A percentile compares a stretch with the other conserved stretches of the same genome.
These are phyloP conservation scores for Bubalus kerabau DNA, from an alignment of 2,113 vertebrate genomes.

Conservation along the genomic window DNA sequence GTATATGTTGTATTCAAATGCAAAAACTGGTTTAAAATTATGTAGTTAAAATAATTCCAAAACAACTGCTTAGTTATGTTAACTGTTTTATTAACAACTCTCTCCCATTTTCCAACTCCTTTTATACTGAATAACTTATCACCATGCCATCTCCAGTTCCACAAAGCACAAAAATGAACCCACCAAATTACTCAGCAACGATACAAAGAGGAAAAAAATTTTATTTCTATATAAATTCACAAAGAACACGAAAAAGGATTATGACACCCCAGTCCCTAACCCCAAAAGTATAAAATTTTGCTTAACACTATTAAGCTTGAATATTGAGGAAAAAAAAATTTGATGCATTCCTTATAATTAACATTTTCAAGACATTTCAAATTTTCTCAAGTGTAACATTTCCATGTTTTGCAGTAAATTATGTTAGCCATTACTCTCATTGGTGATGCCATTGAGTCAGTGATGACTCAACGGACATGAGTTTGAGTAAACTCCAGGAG, in stretches of 20 bases:
- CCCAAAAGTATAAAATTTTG: neutral
- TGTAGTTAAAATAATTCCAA: neutral
- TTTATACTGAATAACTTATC: neutral
- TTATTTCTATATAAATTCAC: neutral
- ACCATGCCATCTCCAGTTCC: neutral
- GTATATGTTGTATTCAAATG: neutral
- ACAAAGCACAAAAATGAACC: constrained; percentile 7
- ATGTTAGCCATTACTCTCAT: neutral
- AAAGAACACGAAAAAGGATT: neutral
- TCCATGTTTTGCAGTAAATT: neutral
- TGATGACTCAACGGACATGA: neutral
- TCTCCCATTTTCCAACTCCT: neutral
- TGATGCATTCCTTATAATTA: neutral
- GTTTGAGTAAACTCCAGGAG: neutral
- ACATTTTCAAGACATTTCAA: constrained; percentile 15
- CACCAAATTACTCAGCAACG: neutral
- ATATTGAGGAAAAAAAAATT: neutral
- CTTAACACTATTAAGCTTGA: neutral
- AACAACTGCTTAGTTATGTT: neutral
- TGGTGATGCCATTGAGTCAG: neutral
- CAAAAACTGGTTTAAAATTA: constrained; percentile 9
- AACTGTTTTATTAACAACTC: neutral
- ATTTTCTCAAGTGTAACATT: neutral
- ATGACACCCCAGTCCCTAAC: neutral
- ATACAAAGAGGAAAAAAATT: neutral